Conservation (phyloP, 2,113 vertebrate genomes). For the Chrysemys picta region DNA sequence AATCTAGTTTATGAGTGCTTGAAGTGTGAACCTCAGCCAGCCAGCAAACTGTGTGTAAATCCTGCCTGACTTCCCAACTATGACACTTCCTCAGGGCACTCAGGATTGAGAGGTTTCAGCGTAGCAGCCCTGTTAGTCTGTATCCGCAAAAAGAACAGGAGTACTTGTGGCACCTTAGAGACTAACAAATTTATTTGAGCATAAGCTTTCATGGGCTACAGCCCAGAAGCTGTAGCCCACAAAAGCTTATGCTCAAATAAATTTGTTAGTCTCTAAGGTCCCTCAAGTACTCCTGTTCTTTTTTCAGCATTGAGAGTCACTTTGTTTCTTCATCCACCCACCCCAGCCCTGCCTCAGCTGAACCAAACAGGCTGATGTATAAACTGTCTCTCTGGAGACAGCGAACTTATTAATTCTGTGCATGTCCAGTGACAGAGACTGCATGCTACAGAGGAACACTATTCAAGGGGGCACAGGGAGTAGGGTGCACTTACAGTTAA, state of each 20-base stretch:
- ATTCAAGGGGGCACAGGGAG: background rate
- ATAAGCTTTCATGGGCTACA: too few relatives aligned
- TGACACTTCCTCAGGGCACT: background rate
- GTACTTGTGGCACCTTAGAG: too few relatives aligned
- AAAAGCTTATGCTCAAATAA: too few relatives aligned
- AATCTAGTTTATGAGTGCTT: background rate
- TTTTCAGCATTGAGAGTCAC: background rate
- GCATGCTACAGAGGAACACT: background rate
- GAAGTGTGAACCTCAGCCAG: background rate
- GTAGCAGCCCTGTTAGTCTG: too few relatives aligned
- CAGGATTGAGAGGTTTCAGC: background rate
- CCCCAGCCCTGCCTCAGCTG: background rate
- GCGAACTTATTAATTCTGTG: background rate
- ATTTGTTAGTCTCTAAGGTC: too few relatives aligned
- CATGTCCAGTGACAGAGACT: background rate
- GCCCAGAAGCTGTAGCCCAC: too few relatives aligned
- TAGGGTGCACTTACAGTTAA: background rate
- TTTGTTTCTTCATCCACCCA: too few relatives aligned
- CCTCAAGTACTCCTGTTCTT: too few relatives aligned
- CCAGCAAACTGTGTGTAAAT: background rate
- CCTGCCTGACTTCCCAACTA: background rate
- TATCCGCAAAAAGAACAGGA: too few relatives aligned
- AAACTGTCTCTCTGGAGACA: background rate
- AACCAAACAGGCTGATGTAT: background rate
- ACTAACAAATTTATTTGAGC: too few relatives aligned